Evolutionary conservation across 2,888 invertebrate genomes (phyloP).

Genomic region (Oegoconia quadripuncta): DNA sequence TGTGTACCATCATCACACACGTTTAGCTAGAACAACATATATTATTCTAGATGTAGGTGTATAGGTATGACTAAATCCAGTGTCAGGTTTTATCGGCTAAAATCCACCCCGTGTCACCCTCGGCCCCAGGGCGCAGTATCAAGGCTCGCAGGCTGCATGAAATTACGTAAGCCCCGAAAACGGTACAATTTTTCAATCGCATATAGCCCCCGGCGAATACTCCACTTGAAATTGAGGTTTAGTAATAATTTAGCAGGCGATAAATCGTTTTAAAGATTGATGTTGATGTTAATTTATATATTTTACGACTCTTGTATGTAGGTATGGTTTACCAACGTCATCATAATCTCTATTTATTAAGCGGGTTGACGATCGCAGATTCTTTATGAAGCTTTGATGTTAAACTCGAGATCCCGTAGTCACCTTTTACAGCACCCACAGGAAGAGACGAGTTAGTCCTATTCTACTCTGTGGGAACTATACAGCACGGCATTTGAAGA

Average conservation of each 20-base stretch:
- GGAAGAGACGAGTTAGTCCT: too few relatives aligned
- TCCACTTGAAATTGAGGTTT: conserved; percentile 52
- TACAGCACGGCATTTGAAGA: too few relatives aligned
- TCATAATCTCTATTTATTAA: too few relatives aligned
- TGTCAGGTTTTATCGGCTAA: conserved; percentile 16
- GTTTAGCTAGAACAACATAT: neutral
- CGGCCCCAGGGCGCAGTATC: conserved; percentile 27
- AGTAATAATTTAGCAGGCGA: conserved; percentile 48
- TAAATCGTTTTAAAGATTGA: conserved; percentile 29
- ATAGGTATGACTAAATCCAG: conserved; percentile 3
- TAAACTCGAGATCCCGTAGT: too few relatives aligned
- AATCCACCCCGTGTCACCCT: conserved; percentile 29
- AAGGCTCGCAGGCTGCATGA: conserved; percentile 42
- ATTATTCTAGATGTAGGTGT: neutral
- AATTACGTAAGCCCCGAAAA: conserved; percentile 57
- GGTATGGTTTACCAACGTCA: too few relatives aligned
- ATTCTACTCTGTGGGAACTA: too few relatives aligned
- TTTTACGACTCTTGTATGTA: too few relatives aligned
- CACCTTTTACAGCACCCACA: too few relatives aligned
- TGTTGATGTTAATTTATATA: neutral
- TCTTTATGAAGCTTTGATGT: too few relatives aligned
- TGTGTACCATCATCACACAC: too few relatives aligned
- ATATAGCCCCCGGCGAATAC: conserved; percentile 50
- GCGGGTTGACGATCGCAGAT: too few relatives aligned
- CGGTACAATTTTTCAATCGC: conserved; percentile 72